Base-by-base conservation (phyloP, 2,113 vertebrate species). In the Gallinago media region DNA sequence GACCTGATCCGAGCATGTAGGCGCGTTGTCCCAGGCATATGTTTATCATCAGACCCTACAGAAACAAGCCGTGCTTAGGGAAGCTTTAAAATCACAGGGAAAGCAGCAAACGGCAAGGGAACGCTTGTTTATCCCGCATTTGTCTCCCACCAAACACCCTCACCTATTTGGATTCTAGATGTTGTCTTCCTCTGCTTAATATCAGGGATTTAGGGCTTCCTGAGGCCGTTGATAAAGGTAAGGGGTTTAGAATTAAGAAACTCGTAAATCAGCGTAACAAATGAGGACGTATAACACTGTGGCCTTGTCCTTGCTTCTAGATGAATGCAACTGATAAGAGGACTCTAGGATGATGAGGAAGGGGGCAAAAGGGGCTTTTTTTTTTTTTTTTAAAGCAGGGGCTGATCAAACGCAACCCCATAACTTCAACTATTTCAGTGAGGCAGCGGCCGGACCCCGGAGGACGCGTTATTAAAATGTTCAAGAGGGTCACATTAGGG, bases 241-340 rank as follows among this genome's bases (percentile, higher is more conserved):
- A 92, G 20, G 56, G 38, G 3, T 89, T 94, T 80, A 38, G 54
- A 96, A 86, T 80, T 79, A 83, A 84, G 89, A 86, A 90, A 78
- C 82, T 87, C 32, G 20, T 94, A 96, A 95, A 91, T 80, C 61
- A 94, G 83, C 9, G 81, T 59, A 76, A 72, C 72, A 49, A 97
- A 95, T n/a, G 79, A 15, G 65, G 94, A 92, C 92, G 68, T 56
- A 94, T 25, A 97, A 95, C 93, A 88, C 71, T 34, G 62, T 58
- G 96, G 95, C 83, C 96, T 92, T 87, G 91, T 96, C 93, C 91
- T 94, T 96, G 94, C 88, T 93, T 93, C 93, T 44, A 95, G 95
- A 97, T 97, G 94, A 96, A 75, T 72, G 94, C 78, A 96, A 78
- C 95, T 84, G 94, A 96, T 96, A 97, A 96, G 94, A 92, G 85